A percentile compares a stretch with the other conserved stretches of the same genome.
phyloP scores from a whole-genome alignment of 2,113 vertebrate genomes.

The Haemorhous mexicanus region DNA sequence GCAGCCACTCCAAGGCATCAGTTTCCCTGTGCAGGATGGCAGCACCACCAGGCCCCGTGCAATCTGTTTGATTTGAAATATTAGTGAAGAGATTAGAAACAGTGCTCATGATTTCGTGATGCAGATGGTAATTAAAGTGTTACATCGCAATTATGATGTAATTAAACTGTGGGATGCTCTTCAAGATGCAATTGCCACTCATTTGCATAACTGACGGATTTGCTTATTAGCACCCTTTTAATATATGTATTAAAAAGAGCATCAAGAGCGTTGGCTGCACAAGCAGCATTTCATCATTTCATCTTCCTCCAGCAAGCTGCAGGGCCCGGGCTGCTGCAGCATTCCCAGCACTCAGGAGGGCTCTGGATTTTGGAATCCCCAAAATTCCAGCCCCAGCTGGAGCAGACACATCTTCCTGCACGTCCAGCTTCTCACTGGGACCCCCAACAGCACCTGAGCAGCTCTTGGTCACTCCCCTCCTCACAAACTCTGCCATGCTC shows the following conservation, averaged over 20 bases:
- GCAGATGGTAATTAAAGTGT: constrained; percentile 67
- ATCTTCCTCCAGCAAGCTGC: neutral
- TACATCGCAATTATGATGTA: constrained; percentile 71
- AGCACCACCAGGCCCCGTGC: neutral
- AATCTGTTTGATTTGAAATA: constrained; percentile 61
- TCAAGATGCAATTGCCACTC: constrained; percentile 65
- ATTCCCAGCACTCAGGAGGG: neutral
- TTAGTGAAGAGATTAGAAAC: constrained; percentile 53
- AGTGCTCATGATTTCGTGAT: constrained; percentile 60
- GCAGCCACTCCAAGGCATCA: neutral
- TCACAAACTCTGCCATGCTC: neutral
- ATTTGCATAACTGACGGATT: constrained; percentile 65
- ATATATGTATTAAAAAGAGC: constrained; percentile 58
- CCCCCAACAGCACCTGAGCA: fast-evolving
- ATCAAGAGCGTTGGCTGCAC: neutral
- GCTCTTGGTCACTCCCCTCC: neutral
- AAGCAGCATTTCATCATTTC: neutral
- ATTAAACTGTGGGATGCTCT: constrained; percentile 70
- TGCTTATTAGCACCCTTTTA: constrained; percentile 67
- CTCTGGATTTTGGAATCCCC: neutral
- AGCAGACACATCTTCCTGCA: neutral
- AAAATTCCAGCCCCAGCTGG: neutral
- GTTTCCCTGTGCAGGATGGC: neutral
- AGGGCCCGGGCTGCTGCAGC: neutral
- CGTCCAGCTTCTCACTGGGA: fast-evolving